Conservation (phyloP, 1,140 invertebrate genomes). For the Pseudomyrmex flavicornis region DNA sequence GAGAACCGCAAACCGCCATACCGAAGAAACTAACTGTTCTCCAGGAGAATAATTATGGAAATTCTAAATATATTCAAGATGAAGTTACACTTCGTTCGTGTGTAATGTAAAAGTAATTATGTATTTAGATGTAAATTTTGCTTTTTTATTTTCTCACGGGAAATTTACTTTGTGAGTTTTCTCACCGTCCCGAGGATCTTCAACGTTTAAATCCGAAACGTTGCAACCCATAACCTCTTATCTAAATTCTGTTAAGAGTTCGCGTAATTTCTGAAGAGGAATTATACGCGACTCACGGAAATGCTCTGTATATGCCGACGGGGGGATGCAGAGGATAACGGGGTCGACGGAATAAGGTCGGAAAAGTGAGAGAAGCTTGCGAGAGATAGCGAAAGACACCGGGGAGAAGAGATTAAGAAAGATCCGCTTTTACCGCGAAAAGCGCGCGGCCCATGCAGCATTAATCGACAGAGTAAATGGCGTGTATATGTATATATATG, state of each 20-base stretch:
- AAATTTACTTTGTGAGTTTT: not conserved
- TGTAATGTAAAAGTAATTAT: too few species aligned
- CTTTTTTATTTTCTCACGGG: not conserved
- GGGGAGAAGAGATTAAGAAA: conserved; percentile 38
- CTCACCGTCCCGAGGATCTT: not conserved
- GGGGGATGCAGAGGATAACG: conserved; percentile 25
- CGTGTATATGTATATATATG: not conserved
- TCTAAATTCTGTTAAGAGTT: not conserved
- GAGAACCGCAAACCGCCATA: not conserved
- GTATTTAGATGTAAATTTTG: too few species aligned
- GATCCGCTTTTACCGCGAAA: conserved; percentile 35
- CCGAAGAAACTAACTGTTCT: not conserved
- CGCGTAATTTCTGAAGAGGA: not conserved
- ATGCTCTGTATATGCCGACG: not conserved
- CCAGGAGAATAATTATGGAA: not conserved
- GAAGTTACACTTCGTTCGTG: not conserved
- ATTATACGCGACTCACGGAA: not conserved
- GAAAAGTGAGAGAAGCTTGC: not conserved
- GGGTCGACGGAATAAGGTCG: conserved; percentile 14
- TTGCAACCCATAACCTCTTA: not conserved
- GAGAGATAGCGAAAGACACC: conserved; percentile 7
- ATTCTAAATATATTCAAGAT: not conserved
- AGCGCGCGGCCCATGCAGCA: not conserved
- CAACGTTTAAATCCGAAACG: not conserved
- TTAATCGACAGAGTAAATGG: conserved; percentile 36